A percentile compares a stretch with the other conserved stretches of the same genome.
These are phyloP conservation scores for Drosophila melanosoma DNA, from an alignment of 2,888 invertebrate genomes.

Conservation along the genomic window DNA sequence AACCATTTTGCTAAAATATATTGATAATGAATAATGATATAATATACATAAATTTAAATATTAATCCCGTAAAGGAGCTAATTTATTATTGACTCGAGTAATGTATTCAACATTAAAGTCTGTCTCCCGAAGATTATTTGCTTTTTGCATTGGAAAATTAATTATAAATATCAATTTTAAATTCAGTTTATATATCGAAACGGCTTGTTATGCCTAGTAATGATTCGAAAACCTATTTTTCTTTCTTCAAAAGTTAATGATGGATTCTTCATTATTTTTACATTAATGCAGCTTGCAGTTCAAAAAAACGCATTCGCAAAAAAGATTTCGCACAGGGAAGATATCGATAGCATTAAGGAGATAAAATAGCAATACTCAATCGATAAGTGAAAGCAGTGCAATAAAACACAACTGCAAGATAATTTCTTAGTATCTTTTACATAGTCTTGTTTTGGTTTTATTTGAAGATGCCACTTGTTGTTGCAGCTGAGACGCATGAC, in stretches of 20 bases:
- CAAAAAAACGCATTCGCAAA: constrained; percentile 16
- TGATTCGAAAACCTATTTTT: background rate
- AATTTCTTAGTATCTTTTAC: constrained; percentile 31
- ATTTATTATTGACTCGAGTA: background rate
- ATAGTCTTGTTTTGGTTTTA: constrained; percentile 13
- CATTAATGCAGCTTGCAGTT: no score
- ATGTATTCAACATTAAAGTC: no score
- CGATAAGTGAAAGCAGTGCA: constrained; percentile 10
- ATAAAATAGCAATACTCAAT: constrained; percentile 54
- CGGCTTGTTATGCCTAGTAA: no score
- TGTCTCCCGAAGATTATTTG: background rate
- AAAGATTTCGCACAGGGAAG: constrained; percentile 34
- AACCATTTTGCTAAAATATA: background rate
- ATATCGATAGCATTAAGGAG: constrained; percentile 45
- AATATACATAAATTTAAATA: no score
- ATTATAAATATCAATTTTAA: background rate
- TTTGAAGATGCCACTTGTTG: constrained; percentile 48
- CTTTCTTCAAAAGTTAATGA: background rate
- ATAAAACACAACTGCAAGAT: constrained; percentile 18
- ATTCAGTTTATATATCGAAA: background rate
- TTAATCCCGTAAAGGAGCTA: background rate
- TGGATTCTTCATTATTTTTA: background rate
- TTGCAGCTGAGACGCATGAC: constrained; percentile 14
- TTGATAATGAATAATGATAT: background rate
- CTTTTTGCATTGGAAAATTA: background rate